Conservation (phyloP, 2,888 invertebrate genomes). For the Agriopis aurantiaria region DNA sequence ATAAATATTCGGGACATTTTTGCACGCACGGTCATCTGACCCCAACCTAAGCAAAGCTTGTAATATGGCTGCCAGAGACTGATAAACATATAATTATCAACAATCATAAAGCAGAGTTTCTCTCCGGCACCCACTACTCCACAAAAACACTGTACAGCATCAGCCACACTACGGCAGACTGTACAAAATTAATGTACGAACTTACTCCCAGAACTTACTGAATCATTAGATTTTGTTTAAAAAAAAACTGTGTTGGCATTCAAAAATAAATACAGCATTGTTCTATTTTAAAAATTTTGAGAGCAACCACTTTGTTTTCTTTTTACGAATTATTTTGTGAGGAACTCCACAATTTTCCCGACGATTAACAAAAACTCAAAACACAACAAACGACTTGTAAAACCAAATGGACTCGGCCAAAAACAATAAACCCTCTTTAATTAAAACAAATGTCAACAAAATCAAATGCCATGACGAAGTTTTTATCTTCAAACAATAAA, state of each 20-base stretch:
- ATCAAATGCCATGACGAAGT: slow-evolving; percentile 44
- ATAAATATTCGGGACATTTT: no score
- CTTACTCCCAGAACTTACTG: neutral
- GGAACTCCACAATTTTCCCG: slow-evolving; percentile 2
- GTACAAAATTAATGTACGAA: no score
- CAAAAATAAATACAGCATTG: neutral
- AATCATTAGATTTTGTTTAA: neutral
- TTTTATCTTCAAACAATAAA: slow-evolving; percentile 50
- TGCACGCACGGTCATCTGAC: no score
- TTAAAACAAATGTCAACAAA: slow-evolving; percentile 47
- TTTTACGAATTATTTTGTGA: neutral
- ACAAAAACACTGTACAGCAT: no score
- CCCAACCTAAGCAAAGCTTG: no score
- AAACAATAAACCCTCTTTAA: slow-evolving; percentile 40
- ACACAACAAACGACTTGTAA: slow-evolving; percentile 28
- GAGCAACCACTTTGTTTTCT: neutral
- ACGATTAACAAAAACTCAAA: slow-evolving; percentile 16
- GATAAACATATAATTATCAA: no score
- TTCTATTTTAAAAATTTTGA: neutral
- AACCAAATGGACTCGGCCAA: slow-evolving; percentile 22
- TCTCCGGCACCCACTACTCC: no score
- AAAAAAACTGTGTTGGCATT: neutral
- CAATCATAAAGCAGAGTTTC: no score
- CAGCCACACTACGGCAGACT: no score
- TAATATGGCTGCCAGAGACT: no score